phyloP scores from a whole-genome alignment of 1,140 invertebrate genomes.

The Psilanteris sp. region DNA sequence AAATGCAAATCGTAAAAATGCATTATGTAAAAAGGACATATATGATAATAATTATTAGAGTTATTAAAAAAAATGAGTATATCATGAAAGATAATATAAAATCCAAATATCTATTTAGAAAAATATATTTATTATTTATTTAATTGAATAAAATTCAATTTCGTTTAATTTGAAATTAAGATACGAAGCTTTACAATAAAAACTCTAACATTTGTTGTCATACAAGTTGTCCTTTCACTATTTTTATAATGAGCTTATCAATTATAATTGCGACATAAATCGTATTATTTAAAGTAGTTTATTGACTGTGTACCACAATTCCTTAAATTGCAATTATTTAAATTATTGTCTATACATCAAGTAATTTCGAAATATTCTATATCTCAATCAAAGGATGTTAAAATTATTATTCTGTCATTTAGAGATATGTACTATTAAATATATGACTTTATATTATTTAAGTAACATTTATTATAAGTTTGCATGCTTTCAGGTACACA shows the following conservation, averaged over 20 bases:
- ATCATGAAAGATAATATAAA: background rate
- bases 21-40: conserved; percentile 1
- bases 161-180: too few species aligned
- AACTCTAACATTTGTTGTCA: conserved; percentile 24
- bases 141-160: too few species aligned
- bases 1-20: conserved; percentile 42
- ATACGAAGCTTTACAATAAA: too few species aligned
- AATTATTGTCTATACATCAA: conserved; percentile 35
- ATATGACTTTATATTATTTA: conserved; percentile 24
- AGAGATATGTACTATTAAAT: conserved; percentile 40
- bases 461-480: conserved; percentile 20
- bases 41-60: conserved; percentile 19
- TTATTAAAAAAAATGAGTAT: conserved; percentile 5
- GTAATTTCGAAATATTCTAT: conserved; percentile 6
- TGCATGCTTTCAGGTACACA: conserved; percentile 39
- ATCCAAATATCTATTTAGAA: conserved; percentile 10
- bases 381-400: conserved; percentile 6
- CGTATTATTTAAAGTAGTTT: too few species aligned
- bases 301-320: conserved; percentile 31
- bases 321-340: conserved; percentile 9
- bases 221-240: background rate
- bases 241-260: too few species aligned
- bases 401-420: conserved; percentile 3
- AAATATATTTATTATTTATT: conserved; percentile 10
- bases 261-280: too few species aligned